Percentiles rank a stretch among this genome's conserved stretches.
phyloP scores from a whole-genome alignment of 2,797 vertebrate species.

The Sebastes hubbsi region DNA sequence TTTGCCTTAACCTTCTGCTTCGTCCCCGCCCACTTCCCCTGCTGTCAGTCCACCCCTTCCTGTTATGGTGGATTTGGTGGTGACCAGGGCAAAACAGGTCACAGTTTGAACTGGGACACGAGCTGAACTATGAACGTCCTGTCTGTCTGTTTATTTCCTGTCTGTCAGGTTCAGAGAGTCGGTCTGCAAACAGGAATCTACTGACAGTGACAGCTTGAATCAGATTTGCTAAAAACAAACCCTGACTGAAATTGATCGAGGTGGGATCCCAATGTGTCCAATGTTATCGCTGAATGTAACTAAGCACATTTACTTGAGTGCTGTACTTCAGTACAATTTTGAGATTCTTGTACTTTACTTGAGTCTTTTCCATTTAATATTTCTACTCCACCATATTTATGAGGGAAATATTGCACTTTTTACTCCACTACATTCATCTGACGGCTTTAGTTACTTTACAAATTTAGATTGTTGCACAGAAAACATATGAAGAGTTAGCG shows the following conservation, averaged over 20 bases:
- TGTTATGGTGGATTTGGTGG: conserved; percentile 60
- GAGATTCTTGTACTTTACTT: neutral
- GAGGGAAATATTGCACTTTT: neutral
- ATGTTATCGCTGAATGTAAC: neutral
- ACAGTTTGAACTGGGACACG: conserved; percentile 13
- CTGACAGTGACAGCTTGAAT: neutral
- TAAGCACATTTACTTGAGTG: neutral
- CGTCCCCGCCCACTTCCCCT: conserved; percentile 49
- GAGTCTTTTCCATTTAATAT: neutral
- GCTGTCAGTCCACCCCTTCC: conserved; percentile 59
- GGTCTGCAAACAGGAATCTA: conserved; percentile 18
- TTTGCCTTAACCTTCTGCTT: conserved; percentile 18
- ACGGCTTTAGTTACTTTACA: neutral
- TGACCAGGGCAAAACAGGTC: neutral
- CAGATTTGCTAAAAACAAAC: neutral
- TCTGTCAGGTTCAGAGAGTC: conserved; percentile 43
- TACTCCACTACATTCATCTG: neutral
- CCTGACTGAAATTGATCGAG: neutral
- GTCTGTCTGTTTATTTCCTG: conserved; percentile 60
- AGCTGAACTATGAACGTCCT: conserved; percentile 59
- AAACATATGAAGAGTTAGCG: neutral
- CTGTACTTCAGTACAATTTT: neutral
- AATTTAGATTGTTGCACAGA: neutral
- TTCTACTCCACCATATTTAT: neutral
- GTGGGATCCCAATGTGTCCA: neutral